Conservation (phyloP, 1,140 invertebrate genomes). For the Apocrypta bakeri region DNA sequence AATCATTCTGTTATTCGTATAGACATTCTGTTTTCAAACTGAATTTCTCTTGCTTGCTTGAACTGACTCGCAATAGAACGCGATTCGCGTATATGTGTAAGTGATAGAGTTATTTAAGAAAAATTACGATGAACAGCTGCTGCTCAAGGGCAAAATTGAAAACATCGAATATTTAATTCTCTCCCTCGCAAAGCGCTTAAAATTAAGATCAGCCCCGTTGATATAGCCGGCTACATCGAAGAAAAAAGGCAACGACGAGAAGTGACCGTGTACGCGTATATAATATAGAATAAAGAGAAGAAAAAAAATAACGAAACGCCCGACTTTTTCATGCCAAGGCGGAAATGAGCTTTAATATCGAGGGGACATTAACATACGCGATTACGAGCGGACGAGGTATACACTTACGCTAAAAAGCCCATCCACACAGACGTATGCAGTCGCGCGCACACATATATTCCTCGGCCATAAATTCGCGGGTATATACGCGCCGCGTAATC, state of each 20-base stretch:
- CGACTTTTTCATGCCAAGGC: neutral
- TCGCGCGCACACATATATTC: neutral
- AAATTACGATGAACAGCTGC: neutral
- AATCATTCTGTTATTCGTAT: neutral
- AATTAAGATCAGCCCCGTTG: slow-evolving; percentile 24
- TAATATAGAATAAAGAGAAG: neutral
- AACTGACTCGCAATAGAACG: too few relatives aligned
- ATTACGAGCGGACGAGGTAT: slow-evolving; percentile 26
- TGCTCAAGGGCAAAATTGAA: slow-evolving; percentile 15
- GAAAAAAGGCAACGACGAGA: neutral
- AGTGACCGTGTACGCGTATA: neutral
- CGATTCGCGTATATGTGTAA: too few relatives aligned
- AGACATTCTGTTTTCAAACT: too few relatives aligned
- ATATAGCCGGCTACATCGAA: neutral
- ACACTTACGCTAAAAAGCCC: neutral
- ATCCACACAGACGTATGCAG: neutral
- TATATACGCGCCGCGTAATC: neutral
- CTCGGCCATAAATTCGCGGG: slow-evolving; percentile 19
- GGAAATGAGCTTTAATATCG: slow-evolving; percentile 45
- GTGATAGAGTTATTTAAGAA: slow-evolving; percentile 3
- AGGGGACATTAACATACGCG: slow-evolving; percentile 41
- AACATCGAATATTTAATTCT: slow-evolving; percentile 24
- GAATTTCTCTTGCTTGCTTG: too few relatives aligned
- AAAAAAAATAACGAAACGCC: neutral
- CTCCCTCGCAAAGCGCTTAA: neutral